These are phyloP conservation scores for Notoglanidium macrostoma DNA, from an alignment of 2,797 vertebrate species.

Conservation along the genomic window DNA sequence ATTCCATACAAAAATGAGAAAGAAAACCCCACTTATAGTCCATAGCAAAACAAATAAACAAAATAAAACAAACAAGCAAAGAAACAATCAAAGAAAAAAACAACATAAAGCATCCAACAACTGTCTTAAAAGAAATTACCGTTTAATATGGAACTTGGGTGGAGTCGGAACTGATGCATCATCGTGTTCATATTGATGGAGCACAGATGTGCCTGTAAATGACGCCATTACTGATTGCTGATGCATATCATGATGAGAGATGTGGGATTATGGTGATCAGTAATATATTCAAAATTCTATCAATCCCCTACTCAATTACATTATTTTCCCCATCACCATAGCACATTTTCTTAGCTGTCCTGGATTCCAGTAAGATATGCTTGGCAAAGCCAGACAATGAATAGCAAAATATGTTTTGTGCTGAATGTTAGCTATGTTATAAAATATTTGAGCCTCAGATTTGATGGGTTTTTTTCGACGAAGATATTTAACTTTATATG, in stretches of 20 bases:
- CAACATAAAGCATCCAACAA: not conserved
- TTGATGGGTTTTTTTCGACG: not conserved
- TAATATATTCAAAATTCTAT: conserved; percentile 37
- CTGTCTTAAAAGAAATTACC: conserved; percentile 12
- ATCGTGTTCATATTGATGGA: conserved; percentile 16
- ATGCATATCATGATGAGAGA: conserved; percentile 26
- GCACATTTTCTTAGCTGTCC: conserved; percentile 7
- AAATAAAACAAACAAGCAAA: too few species aligned
- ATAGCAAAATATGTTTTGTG: not conserved
- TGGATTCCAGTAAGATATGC: not conserved
- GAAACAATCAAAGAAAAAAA: not conserved
- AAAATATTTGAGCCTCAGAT: not conserved
- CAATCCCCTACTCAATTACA: conserved; percentile 42
- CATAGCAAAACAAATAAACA: not conserved
- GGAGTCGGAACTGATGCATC: conserved; percentile 39
- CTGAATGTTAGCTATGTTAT: not conserved
- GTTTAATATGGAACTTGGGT: conserved; percentile 33
- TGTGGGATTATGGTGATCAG: conserved; percentile 33
- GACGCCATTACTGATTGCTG: conserved; percentile 34
- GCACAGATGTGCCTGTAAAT: conserved; percentile 37
- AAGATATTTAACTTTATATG: not conserved
- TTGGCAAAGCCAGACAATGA: not conserved
- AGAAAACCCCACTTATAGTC: not conserved
- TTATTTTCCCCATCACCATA: conserved; percentile 43
- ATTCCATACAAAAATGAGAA: not conserved